phyloP scores from a whole-genome alignment of 2,888 invertebrate species.

The Xestia c-nigrum region DNA sequence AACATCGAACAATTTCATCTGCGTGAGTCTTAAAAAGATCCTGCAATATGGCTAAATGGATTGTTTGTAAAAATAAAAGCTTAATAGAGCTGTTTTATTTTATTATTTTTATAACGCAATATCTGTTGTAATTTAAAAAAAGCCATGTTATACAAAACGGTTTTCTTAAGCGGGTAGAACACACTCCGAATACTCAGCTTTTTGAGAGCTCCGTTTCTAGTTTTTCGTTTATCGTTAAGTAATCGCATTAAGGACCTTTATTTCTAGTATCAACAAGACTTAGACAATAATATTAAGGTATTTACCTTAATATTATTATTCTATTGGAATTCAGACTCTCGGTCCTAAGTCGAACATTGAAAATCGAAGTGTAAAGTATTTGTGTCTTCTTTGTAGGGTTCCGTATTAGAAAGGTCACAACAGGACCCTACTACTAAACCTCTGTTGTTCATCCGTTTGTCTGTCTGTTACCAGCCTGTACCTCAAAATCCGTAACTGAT shows the following conservation, averaged over 20 bases:
- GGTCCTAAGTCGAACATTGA: not conserved
- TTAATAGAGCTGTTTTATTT: not conserved
- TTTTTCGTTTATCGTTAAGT: not conserved
- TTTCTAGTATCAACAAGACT: not conserved
- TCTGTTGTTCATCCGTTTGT: too few species aligned
- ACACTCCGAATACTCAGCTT: not conserved
- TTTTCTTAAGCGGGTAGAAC: not conserved
- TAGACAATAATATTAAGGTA: not conserved
- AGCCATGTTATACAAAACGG: not conserved
- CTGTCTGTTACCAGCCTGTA: too few species aligned
- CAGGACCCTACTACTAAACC: too few species aligned
- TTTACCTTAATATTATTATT: not conserved
- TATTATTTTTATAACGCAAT: conserved; percentile 3
- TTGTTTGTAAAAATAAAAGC: conserved; percentile 30
- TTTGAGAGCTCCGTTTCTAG: not conserved
- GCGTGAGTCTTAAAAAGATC: conserved; percentile 15
- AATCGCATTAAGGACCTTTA: not conserved
- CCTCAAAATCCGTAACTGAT: too few species aligned
- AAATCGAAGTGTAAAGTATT: not conserved
- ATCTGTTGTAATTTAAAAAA: not conserved
- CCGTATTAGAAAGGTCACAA: too few species aligned
- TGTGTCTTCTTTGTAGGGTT: too few species aligned
- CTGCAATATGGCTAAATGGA: not conserved
- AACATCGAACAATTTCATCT: conserved; percentile 35
- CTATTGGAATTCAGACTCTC: not conserved